Evolutionary conservation across 2,888 invertebrate genomes (phyloP).

Genomic region (Aquatica leii): DNA sequence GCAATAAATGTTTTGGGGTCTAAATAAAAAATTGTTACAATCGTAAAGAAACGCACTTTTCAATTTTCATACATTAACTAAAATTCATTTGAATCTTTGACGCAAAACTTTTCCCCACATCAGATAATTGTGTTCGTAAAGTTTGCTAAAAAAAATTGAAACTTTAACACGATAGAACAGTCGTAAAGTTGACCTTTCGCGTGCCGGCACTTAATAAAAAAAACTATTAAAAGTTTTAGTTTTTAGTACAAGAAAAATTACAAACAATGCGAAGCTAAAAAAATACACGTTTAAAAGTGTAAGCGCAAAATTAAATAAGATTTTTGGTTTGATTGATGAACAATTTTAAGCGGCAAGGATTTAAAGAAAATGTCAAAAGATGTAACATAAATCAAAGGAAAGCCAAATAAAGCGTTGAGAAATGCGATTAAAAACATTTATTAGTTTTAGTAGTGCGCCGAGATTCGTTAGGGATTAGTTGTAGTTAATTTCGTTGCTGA

Average conservation of each 20-base stretch:
- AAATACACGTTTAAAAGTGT: too few species aligned
- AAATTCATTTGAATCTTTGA: too few species aligned
- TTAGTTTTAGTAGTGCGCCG: background rate
- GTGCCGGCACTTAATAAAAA: slow-evolving; percentile 10
- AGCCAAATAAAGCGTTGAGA: background rate
- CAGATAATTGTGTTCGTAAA: too few species aligned
- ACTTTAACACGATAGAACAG: too few species aligned
- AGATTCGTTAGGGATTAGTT: background rate
- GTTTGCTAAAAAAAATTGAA: too few species aligned
- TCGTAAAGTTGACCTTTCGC: slow-evolving; percentile 11
- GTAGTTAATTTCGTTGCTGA: background rate
- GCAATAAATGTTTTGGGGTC: too few species aligned
- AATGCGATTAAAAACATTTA: background rate
- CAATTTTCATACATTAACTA: too few species aligned
- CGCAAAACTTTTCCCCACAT: too few species aligned
- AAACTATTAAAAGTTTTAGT: slow-evolving; percentile 8
- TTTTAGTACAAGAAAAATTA: background rate
- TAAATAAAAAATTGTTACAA: too few species aligned
- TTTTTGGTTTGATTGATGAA: slow-evolving; percentile 10
- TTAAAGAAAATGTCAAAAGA: background rate
- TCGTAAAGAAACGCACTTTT: too few species aligned
- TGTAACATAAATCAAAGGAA: slow-evolving; percentile 1
- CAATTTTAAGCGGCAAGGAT: background rate
- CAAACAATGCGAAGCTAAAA: background rate
- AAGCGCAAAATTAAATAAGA: too few species aligned